A percentile compares a stretch with the other conserved stretches of the same genome.
phyloP scores from a whole-genome alignment of 2,797 vertebrate species.

The Cirrhinus mrigala region DNA sequence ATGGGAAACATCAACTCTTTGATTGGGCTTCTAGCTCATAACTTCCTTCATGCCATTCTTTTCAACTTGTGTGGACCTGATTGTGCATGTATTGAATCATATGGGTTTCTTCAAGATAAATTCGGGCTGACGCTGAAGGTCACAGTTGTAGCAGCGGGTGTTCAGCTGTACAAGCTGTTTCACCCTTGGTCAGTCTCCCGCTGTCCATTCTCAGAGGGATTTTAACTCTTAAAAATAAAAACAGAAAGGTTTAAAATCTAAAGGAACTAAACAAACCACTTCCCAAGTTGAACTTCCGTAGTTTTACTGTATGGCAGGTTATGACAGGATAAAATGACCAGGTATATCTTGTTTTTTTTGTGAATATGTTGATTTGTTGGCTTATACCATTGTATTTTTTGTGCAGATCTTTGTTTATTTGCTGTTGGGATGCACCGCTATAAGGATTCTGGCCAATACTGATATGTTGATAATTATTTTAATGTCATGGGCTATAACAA shows the following conservation, averaged over 20 bases:
- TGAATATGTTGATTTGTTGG: background rate
- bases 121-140: conserved; percentile 77
- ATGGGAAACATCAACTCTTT: background rate
- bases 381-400: background rate
- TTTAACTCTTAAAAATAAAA: background rate
- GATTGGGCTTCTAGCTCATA: background rate
- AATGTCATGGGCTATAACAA: background rate
- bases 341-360: background rate
- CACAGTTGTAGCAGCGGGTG: conserved; percentile 65
- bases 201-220: background rate
- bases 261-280: background rate
- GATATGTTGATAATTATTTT: background rate
- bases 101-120: conserved; percentile 67
- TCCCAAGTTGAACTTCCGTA: conserved; percentile 13
- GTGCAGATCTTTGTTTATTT: background rate
- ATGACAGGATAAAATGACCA: background rate
- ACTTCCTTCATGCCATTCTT: conserved; percentile 5
- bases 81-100: background rate
- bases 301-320: background rate
- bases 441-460: background rate
- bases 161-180: conserved; percentile 67
- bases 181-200: conserved; percentile 61
- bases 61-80: background rate
- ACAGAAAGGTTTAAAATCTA: background rate
- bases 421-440: background rate